phyloP scores from a whole-genome alignment of 2,888 invertebrate genomes.

The Drosophila buzzatii region DNA sequence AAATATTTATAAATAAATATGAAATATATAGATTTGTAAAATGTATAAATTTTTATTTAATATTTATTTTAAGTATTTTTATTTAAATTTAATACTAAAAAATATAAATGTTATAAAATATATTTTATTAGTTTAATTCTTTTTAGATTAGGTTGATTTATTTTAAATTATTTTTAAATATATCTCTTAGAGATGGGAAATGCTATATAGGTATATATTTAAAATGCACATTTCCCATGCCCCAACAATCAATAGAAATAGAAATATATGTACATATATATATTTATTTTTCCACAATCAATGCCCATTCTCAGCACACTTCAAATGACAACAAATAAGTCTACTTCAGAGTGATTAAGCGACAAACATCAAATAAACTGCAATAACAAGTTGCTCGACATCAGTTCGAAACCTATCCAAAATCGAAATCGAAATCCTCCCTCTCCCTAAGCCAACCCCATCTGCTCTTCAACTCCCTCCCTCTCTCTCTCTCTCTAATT shows the following conservation, averaged over 20 bases:
- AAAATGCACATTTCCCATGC: background rate
- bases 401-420: slow-evolving; percentile 10
- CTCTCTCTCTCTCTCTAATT: slow-evolving; percentile 17
- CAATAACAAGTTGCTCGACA: slow-evolving; percentile 66
- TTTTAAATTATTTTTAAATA: too few species aligned
- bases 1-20: too few species aligned
- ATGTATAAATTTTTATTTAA: too few species aligned
- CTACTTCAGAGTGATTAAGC: slow-evolving; percentile 73
- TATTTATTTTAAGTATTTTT: too few species aligned
- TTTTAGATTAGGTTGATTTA: too few species aligned
- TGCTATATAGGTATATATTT: background rate
- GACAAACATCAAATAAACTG: slow-evolving; percentile 80
- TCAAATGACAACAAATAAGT: slow-evolving; percentile 72
- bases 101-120: too few species aligned
- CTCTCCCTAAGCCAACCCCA: background rate
- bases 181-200: too few species aligned
- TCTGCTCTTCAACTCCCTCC: background rate
- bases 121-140: too few species aligned
- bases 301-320: slow-evolving; percentile 44
- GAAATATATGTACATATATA: background rate
- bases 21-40: too few species aligned
- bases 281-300: slow-evolving; percentile 33
- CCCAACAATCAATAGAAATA: background rate
- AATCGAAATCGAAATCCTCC: background rate
- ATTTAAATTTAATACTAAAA: too few species aligned